Percentiles rank a stretch among this genome's conserved stretches.
These are phyloP conservation scores for Gastrophysa polygoni DNA, from an alignment of 2,888 invertebrate species.

Conservation along the genomic window DNA sequence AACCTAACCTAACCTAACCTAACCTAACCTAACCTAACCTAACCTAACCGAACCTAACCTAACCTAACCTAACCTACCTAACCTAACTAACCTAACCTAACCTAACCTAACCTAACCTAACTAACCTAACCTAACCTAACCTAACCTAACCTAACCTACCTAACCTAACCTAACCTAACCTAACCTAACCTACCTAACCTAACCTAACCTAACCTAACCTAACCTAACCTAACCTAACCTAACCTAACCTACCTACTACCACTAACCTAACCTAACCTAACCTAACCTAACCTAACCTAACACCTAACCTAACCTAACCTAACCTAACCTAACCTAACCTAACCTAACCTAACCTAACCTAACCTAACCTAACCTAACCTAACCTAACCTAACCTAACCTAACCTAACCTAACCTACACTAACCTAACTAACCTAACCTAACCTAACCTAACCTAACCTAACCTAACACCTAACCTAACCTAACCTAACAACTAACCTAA, in stretches of 20 bases:
- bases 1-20: conserved; percentile 20
- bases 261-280: conserved; percentile 13
- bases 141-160: conserved; percentile 22
- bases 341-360: conserved; percentile 20
- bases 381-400: conserved; percentile 12
- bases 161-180: conserved; percentile 35
- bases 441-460: too few relatives aligned
- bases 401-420: too few relatives aligned
- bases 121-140: conserved; percentile 34
- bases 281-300: conserved; percentile 29
- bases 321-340: conserved; percentile 29
- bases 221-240: conserved; percentile 17
- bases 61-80: conserved; percentile 32
- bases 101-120: conserved; percentile 37
- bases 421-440: too few relatives aligned
- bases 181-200: conserved; percentile 31
- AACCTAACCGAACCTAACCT: conserved; percentile 34
- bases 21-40: conserved; percentile 34
- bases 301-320: conserved; percentile 28
- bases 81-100: conserved; percentile 36
- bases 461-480: conserved; percentile 10
- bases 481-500: too few relatives aligned
- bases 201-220: conserved; percentile 17
- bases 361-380: conserved; percentile 14
- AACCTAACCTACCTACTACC: conserved; percentile 10